phyloP scores from a whole-genome alignment of 2,888 invertebrate genomes.

The Andrena praecox region DNA sequence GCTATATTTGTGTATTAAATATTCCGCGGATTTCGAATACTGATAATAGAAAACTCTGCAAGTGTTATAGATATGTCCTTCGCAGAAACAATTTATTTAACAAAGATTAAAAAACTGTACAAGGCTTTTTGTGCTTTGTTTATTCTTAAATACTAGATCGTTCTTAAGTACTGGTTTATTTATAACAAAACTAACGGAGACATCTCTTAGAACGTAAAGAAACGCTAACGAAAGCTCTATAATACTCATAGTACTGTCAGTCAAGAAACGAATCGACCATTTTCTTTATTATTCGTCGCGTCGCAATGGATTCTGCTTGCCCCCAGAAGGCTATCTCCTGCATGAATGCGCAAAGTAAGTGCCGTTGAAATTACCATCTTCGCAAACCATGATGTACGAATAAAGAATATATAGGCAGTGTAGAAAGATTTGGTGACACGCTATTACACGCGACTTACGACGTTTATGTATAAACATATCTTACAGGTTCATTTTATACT shows the following conservation, averaged over 20 bases:
- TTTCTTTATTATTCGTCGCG: constrained; percentile 57
- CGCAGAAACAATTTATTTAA: constrained; percentile 59
- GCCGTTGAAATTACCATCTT: constrained; percentile 46
- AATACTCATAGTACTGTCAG: constrained; percentile 65
- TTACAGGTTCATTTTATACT: constrained; percentile 43
- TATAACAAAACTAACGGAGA: constrained; percentile 50
- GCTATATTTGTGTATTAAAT: background rate
- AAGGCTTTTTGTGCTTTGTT: constrained; percentile 60
- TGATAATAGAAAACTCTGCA: constrained; percentile 30
- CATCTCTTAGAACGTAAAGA: constrained; percentile 44
- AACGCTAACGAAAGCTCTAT: constrained; percentile 51
- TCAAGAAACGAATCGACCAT: constrained; percentile 52
- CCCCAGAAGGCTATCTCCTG: constrained; percentile 9
- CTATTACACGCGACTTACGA: constrained; percentile 54
- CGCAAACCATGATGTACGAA: constrained; percentile 47
- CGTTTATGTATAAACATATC: constrained; percentile 55
- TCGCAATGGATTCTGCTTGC: constrained; percentile 38
- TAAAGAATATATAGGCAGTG: constrained; percentile 73
- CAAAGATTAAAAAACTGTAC: constrained; percentile 57
- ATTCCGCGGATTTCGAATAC: constrained; percentile 7
- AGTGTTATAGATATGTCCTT: constrained; percentile 17
- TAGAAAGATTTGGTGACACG: constrained; percentile 55
- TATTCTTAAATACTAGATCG: constrained; percentile 57
- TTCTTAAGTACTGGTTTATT: constrained; percentile 73
- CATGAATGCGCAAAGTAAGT: constrained; percentile 40